Conservation (phyloP, 2,797 vertebrate genomes). For the Mormyrops attenuatus region DNA sequence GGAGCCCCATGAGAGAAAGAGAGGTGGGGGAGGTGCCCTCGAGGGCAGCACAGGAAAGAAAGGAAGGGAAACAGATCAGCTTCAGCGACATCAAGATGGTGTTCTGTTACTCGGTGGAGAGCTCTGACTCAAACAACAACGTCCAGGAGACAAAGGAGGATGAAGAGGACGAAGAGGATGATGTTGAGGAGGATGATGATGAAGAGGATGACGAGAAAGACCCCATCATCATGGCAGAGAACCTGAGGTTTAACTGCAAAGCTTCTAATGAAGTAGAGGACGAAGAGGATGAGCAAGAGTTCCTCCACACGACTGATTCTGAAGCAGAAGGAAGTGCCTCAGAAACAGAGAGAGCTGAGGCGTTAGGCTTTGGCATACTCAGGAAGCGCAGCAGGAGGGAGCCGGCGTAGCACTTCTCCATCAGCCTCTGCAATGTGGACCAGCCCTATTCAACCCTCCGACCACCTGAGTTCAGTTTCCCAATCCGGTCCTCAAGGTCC, state of each 20-base stretch:
- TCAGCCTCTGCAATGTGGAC: not conserved
- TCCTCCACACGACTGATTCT: slow-evolving; percentile 36
- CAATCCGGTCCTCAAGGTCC: not conserved
- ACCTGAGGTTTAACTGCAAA: slow-evolving; percentile 64
- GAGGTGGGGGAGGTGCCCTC: slow-evolving; percentile 36
- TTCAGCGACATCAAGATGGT: slow-evolving; percentile 53
- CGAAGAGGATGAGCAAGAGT: slow-evolving; percentile 16
- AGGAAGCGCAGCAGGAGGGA: slow-evolving; percentile 62
- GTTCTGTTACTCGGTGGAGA: slow-evolving; percentile 57
- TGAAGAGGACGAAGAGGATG: slow-evolving; percentile 66
- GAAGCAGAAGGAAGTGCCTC: slow-evolving; percentile 23
- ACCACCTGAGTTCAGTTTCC: not conserved
- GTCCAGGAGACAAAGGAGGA: slow-evolving; percentile 33
- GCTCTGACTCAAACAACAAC: slow-evolving; percentile 37
- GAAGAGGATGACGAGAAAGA: slow-evolving; percentile 69
- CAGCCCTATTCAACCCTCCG: not conserved
- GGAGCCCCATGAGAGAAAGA: slow-evolving; percentile 10
- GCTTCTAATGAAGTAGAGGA: slow-evolving; percentile 28
- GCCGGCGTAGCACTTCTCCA: slow-evolving; percentile 33
- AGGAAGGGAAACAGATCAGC: slow-evolving; percentile 50
- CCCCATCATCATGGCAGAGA: slow-evolving; percentile 79
- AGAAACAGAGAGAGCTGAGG: slow-evolving; percentile 22
- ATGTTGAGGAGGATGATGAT: slow-evolving; percentile 55
- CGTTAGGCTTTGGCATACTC: slow-evolving; percentile 34
- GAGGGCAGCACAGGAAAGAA: slow-evolving; percentile 38